Conservation (phyloP, 2,113 vertebrate species). For the Trichomycterus rosablanca region DNA sequence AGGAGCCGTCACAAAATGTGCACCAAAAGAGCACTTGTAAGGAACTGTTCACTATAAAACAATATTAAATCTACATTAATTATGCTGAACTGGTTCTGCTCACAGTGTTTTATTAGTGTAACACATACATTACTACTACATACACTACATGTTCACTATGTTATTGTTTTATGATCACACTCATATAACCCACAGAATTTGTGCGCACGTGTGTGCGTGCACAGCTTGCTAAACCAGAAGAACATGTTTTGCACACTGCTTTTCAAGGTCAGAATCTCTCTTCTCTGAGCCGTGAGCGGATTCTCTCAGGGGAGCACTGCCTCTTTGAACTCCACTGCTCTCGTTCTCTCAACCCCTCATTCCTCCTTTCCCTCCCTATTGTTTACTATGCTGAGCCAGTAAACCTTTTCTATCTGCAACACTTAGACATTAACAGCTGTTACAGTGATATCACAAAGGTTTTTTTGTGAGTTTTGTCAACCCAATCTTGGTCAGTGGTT, state of each 20-base stretch:
- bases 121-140: too few species aligned
- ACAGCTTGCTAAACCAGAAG: slow-evolving; percentile 29
- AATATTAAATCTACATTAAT: too few species aligned
- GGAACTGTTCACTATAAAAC: too few species aligned
- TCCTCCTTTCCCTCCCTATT: not conserved
- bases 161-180: too few species aligned
- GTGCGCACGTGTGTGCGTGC: slow-evolving; percentile 16
- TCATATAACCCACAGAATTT: not conserved
- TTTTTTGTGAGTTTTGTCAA: too few species aligned
- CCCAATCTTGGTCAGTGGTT: too few species aligned
- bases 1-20: too few species aligned
- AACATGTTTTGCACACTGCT: slow-evolving; percentile 27
- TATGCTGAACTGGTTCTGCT: too few species aligned
- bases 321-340: slow-evolving; percentile 15
- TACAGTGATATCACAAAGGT: too few species aligned
- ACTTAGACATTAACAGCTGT: not conserved
- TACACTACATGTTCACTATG: too few species aligned
- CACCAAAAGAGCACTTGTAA: too few species aligned
- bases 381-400: slow-evolving; percentile 17
- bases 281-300: not conserved
- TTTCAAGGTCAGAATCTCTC: slow-evolving; percentile 32
- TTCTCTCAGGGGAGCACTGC: slow-evolving; percentile 16
- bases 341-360: slow-evolving; percentile 8
- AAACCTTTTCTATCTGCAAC: slow-evolving; percentile 9
- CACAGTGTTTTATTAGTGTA: too few species aligned